A percentile compares a stretch with the other conserved stretches of the same genome.
These are phyloP conservation scores for Aratinga solstitialis DNA, from an alignment of 2,797 vertebrate genomes.

Conservation along the genomic window DNA sequence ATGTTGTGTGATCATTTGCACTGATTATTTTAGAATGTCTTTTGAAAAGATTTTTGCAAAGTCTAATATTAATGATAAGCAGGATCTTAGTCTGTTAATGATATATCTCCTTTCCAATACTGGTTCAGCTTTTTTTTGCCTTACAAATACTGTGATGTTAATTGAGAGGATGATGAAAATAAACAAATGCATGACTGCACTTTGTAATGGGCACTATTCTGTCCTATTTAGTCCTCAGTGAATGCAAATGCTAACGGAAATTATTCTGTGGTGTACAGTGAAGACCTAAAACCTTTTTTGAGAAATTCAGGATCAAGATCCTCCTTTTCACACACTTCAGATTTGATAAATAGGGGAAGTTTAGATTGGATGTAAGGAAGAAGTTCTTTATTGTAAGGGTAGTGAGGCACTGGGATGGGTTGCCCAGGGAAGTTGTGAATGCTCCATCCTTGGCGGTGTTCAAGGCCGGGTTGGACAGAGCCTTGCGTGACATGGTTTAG, in stretches of 20 bases:
- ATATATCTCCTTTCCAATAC: neutral
- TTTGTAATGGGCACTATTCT: neutral
- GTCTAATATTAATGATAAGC: neutral
- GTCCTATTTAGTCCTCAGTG: neutral
- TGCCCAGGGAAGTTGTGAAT: no score
- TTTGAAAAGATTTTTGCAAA: neutral
- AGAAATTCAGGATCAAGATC: neutral
- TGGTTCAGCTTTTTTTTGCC: neutral
- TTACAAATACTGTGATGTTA: neutral
- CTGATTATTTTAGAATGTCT: neutral
- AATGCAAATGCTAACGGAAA: neutral
- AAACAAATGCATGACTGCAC: neutral
- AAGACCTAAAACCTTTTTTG: neutral
- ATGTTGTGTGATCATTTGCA: neutral
- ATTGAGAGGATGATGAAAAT: neutral
- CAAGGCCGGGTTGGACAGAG: no score
- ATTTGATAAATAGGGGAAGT: neutral
- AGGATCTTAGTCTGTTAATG: neutral
- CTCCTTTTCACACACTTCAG: neutral
- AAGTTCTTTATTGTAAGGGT: no score
- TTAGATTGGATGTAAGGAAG: no score
- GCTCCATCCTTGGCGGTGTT: no score
- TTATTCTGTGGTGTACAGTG: neutral
- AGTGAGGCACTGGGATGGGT: no score
- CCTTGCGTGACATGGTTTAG: no score